These are phyloP conservation scores for Lepidocyrtoides sp. DNA, from an alignment of 2,888 invertebrate species.

Conservation along the genomic window DNA sequence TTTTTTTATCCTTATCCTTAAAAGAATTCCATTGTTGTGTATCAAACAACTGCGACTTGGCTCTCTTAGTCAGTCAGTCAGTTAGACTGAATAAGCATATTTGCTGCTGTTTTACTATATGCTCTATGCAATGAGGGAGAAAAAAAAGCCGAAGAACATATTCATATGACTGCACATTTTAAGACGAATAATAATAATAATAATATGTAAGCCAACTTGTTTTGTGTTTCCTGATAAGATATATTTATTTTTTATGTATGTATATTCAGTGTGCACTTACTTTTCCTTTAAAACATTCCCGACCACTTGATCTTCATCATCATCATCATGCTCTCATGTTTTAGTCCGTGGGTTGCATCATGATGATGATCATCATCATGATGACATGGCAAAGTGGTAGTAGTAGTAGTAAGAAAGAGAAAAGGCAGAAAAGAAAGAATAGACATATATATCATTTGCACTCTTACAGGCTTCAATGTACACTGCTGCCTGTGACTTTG, in stretches of 20 bases:
- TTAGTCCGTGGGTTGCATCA: constrained; percentile 47
- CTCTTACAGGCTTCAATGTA: not conserved
- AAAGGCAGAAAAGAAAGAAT: not conserved
- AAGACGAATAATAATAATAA: constrained; percentile 40
- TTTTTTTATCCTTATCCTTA: constrained; percentile 70
- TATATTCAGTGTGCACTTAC: not conserved
- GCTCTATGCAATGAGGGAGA: constrained; percentile 12
- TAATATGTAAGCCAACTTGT: constrained; percentile 73
- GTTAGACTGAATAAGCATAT: no score
- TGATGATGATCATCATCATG: constrained; percentile 31
- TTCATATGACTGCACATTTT: constrained; percentile 49
- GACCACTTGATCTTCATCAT: constrained; percentile 36
- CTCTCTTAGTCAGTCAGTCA: no score
- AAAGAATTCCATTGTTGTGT: constrained; percentile 75
- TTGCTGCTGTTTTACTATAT: not conserved
- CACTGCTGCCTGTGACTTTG: constrained; percentile 21
- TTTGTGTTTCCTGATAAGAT: constrained; percentile 64
- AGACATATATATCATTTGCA: constrained; percentile 37
- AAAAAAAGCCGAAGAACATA: constrained; percentile 36
- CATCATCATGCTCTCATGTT: constrained; percentile 26
- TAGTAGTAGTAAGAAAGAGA: not conserved
- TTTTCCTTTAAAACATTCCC: constrained; percentile 19
- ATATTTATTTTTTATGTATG: not conserved
- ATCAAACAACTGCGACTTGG: constrained; percentile 20
- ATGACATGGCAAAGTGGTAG: constrained; percentile 49